A percentile compares a stretch with the other conserved stretches of the same genome.
phyloP scores from a whole-genome alignment of 2,888 invertebrate species.

The Philopedon plagiatum region DNA sequence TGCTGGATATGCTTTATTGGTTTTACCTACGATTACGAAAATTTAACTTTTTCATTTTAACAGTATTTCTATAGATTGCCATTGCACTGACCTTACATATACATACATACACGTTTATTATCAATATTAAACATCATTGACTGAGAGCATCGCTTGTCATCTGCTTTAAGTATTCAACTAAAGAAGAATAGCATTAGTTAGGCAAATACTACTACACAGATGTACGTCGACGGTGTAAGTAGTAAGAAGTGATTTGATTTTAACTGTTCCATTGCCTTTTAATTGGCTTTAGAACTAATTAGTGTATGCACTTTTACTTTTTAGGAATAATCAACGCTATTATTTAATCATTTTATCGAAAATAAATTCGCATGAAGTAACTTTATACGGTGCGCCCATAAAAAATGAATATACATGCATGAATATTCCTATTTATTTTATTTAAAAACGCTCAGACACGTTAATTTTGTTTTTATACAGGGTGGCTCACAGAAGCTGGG shows the following conservation, averaged over 20 bases:
- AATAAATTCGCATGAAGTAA: too few relatives aligned
- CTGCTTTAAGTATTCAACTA: slow-evolving; percentile 14
- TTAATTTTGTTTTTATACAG: too few relatives aligned
- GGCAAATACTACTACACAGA: slow-evolving; percentile 16
- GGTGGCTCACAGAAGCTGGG: too few relatives aligned
- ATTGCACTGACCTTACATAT: not conserved
- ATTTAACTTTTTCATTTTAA: too few relatives aligned
- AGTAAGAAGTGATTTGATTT: not conserved
- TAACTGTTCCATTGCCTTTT: not conserved
- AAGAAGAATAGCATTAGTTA: slow-evolving; percentile 29
- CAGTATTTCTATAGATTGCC: too few relatives aligned
- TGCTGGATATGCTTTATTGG: too few relatives aligned
- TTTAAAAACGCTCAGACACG: too few relatives aligned
- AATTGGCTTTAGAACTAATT: not conserved
- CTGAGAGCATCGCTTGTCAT: slow-evolving; percentile 24
- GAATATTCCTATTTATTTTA: too few relatives aligned
- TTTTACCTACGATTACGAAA: too few relatives aligned
- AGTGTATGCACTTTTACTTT: not conserved
- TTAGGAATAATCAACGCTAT: not conserved
- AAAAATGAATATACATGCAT: too few relatives aligned
- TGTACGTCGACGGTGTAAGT: not conserved
- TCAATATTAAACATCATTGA: slow-evolving; percentile 11
- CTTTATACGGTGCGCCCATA: too few relatives aligned
- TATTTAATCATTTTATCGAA: not conserved
- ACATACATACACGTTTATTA: not conserved